Evolutionary conservation across 2,888 invertebrate genomes (phyloP).

Genomic region (Bursaphelenchus okinawaensis): DNA sequence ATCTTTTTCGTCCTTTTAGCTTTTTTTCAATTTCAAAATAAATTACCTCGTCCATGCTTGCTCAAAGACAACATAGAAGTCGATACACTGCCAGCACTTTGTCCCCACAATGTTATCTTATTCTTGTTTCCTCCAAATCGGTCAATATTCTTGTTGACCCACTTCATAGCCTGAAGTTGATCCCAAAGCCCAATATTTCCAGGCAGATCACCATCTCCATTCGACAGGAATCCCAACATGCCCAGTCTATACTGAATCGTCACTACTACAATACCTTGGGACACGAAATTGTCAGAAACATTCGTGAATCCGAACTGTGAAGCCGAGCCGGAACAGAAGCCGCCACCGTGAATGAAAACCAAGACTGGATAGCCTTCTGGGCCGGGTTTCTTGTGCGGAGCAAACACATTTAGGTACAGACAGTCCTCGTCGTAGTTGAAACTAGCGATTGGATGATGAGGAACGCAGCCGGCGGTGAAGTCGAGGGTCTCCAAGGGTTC

Average conservation of each 20-base stretch:
- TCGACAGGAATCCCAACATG: constrained; percentile 65
- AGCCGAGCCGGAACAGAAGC: constrained; percentile 72
- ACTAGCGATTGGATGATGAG: constrained; percentile 23
- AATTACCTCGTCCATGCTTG: not conserved
- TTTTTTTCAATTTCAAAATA: not conserved
- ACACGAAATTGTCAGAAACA: constrained; percentile 35
- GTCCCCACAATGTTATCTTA: constrained; percentile 40
- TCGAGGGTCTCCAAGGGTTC: constrained; percentile 39
- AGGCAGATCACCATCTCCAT: constrained; percentile 29
- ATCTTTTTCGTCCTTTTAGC: not conserved
- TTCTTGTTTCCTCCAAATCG: constrained; percentile 37
- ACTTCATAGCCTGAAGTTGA: constrained; percentile 39
- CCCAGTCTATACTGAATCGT: constrained; percentile 87
- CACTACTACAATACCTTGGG: constrained; percentile 80
- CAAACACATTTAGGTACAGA: constrained; percentile 82
- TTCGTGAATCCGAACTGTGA: constrained; percentile 37
- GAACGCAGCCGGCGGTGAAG: constrained; percentile 35
- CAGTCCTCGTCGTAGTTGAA: constrained; percentile 71
- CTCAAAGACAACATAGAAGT: constrained; percentile 28
- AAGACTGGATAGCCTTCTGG: constrained; percentile 72
- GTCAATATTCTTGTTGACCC: constrained; percentile 32
- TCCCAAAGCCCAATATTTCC: constrained; percentile 50
- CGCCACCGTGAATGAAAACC: constrained; percentile 90
- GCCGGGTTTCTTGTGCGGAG: constrained; percentile 63
- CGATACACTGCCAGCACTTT: constrained; percentile 41